Conservation (phyloP, 2,888 invertebrate species). For the Conops quadrifasciatus region DNA sequence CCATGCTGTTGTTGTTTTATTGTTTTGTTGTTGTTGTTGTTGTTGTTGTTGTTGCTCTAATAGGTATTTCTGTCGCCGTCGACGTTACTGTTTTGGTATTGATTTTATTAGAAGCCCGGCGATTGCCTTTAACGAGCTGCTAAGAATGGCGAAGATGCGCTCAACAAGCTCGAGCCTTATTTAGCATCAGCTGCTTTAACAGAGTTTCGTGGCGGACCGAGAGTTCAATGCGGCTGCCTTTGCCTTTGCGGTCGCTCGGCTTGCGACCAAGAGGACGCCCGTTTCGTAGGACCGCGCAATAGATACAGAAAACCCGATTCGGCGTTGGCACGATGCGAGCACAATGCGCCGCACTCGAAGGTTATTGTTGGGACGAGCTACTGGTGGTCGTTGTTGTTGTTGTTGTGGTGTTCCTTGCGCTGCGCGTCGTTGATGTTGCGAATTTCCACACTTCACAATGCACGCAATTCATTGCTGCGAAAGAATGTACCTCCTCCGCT, state of each 20-base stretch:
- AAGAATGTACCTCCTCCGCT: no score
- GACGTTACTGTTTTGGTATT: constrained; percentile 18
- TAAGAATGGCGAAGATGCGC: constrained; percentile 14
- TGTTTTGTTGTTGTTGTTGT: constrained; percentile 17
- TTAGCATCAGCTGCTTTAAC: constrained; percentile 12
- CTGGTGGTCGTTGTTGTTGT: constrained; percentile 6
- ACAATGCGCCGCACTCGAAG: background rate
- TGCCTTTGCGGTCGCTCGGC: no score
- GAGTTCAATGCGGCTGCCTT: constrained; percentile 18
- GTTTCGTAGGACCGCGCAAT: constrained; percentile 2
- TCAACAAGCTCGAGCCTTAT: constrained; percentile 27
- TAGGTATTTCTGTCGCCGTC: background rate
- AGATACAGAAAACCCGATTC: background rate
- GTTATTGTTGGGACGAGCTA: constrained; percentile 8
- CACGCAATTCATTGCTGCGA: no score
- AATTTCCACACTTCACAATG: no score
- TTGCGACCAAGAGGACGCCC: constrained; percentile 15
- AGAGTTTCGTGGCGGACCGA: background rate
- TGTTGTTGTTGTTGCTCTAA: constrained; percentile 12
- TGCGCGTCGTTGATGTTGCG: background rate
- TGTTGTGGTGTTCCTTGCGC: background rate
- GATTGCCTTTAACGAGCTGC: constrained; percentile 16
- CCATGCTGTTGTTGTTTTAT: constrained; percentile 55
- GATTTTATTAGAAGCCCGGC: constrained; percentile 23
- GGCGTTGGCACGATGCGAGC: constrained; percentile 4